Conservation (phyloP, 2,797 vertebrate genomes). For the Acanthurus leucopareius region DNA sequence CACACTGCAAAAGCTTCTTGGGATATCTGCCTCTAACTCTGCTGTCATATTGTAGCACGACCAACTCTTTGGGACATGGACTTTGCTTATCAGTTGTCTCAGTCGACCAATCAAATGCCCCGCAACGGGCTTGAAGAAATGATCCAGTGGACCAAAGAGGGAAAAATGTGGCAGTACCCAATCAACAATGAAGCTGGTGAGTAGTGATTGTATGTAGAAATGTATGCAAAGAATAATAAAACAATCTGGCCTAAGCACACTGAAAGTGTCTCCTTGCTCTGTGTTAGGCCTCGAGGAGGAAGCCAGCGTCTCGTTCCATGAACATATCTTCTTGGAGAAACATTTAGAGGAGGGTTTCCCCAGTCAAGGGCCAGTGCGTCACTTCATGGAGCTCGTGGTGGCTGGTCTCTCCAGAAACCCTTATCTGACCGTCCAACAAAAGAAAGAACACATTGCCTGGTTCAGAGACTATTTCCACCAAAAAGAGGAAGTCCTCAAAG, state of each 20-base stretch:
- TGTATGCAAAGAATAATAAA: neutral
- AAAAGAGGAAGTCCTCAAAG: slow-evolving; percentile 90
- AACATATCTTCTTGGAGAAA: slow-evolving; percentile 95
- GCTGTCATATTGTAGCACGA: slow-evolving; percentile 54
- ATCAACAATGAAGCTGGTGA: slow-evolving; percentile 93
- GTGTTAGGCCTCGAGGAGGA: slow-evolving; percentile 92
- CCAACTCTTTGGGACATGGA: slow-evolving; percentile 96
- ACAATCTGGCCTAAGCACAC: neutral
- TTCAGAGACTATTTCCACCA: slow-evolving; percentile 94
- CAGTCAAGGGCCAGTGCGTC: slow-evolving; percentile 90
- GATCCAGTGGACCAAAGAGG: slow-evolving; percentile 96
- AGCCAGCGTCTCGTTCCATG: slow-evolving; percentile 90
- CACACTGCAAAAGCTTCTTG: neutral
- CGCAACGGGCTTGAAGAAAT: slow-evolving; percentile 94
- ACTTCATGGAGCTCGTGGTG: slow-evolving; percentile 97
- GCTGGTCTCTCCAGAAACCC: slow-evolving; percentile 93
- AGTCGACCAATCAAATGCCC: slow-evolving; percentile 78
- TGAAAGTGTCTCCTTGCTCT: slow-evolving; percentile 12
- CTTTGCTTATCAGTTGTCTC: slow-evolving; percentile 86
- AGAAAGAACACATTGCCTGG: slow-evolving; percentile 94
- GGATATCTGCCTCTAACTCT: neutral
- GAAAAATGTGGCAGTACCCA: slow-evolving; percentile 95
- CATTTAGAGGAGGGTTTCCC: slow-evolving; percentile 91
- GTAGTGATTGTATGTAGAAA: slow-evolving; percentile 5
- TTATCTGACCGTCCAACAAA: slow-evolving; percentile 90